Evolutionary conservation across 1,140 invertebrate genomes (phyloP).

Genomic region (Oedothorax gibbosus): DNA sequence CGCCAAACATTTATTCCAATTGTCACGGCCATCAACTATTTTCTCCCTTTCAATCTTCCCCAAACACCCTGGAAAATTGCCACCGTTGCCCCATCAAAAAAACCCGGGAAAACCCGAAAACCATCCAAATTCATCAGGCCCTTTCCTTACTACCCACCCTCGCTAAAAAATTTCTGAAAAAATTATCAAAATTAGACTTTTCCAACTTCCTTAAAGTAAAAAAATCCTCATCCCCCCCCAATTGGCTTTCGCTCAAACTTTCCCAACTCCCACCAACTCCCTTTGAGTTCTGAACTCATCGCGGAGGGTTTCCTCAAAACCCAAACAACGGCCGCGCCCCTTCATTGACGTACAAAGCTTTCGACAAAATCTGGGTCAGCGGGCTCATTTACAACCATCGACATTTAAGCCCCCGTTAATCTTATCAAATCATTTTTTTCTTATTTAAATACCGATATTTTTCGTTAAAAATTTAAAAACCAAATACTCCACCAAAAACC

Average conservation of each 20-base stretch:
- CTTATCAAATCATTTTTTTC: neutral
- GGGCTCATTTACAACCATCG: neutral
- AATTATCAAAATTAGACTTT: neutral
- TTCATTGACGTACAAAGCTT: neutral
- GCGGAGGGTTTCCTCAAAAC: neutral
- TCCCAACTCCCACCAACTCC: constrained; percentile 4
- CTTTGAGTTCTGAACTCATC: neutral
- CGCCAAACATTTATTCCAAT: too few species aligned
- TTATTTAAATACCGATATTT: neutral
- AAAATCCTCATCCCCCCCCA: neutral
- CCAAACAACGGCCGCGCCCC: neutral
- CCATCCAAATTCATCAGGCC: neutral
- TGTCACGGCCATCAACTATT: too few species aligned
- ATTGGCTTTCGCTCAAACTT: neutral
- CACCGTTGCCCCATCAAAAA: neutral
- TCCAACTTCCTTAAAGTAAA: neutral
- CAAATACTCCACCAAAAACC: neutral
- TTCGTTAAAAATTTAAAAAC: neutral
- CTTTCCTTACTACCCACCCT: neutral
- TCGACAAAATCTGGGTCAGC: neutral
- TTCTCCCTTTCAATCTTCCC: neutral
- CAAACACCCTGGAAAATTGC: neutral
- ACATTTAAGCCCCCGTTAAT: neutral
- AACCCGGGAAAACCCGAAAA: neutral
- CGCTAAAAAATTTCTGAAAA: neutral